Evolutionary conservation across 1,140 invertebrate genomes (phyloP).

Genomic region (Platorchestia sp.): DNA sequence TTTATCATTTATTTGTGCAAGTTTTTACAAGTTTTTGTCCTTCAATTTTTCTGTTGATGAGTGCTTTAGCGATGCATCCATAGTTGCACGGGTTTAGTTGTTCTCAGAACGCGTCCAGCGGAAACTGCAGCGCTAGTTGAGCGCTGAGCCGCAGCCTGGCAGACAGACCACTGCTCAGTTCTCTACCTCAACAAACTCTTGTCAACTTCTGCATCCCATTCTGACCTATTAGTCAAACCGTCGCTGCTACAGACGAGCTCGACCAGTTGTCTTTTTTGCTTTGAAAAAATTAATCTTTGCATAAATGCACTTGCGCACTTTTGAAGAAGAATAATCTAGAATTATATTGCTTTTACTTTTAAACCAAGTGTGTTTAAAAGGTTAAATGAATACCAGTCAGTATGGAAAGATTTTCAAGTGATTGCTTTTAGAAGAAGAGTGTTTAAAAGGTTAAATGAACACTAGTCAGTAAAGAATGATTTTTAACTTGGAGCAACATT

Average conservation of each 20-base stretch:
- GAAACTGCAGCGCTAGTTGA: not conserved
- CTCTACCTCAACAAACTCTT: not conserved
- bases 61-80: slow-evolving; percentile 6
- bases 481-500: not conserved
- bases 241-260: not conserved
- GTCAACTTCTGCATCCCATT: not conserved
- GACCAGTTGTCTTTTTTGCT: not conserved
- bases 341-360: not conserved
- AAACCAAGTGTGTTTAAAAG: not conserved
- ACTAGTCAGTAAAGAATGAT: too few relatives aligned
- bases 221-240: not conserved
- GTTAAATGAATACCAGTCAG: too few relatives aligned
- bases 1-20: not conserved
- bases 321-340: not conserved
- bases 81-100: not conserved
- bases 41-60: not conserved
- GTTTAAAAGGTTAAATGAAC: not conserved
- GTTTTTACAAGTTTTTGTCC: not conserved
- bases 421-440: not conserved
- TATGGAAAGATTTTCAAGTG: too few relatives aligned
- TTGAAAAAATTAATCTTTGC: not conserved
- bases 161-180: not conserved
- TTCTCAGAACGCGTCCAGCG: not conserved
- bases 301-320: not conserved
- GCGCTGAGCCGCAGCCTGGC: not conserved